Percentiles rank a stretch among this genome's conserved stretches.
These are phyloP conservation scores for Leptoteleia sp. DNA, from an alignment of 1,140 invertebrate species.

Conservation along the genomic window DNA sequence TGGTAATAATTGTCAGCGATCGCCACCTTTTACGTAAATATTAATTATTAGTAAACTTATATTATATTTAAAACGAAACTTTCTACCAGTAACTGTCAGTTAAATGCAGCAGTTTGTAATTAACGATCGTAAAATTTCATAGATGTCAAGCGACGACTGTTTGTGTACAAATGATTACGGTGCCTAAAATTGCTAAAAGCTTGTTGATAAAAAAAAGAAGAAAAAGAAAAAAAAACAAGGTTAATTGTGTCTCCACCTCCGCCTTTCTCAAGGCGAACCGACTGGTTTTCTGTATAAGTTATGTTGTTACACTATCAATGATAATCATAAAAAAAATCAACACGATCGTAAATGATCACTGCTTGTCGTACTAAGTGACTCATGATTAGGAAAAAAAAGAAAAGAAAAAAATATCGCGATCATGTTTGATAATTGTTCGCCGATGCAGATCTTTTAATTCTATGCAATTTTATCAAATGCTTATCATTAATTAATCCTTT, in stretches of 20 bases:
- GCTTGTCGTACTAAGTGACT: conserved; percentile 13
- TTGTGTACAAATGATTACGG: conserved; percentile 9
- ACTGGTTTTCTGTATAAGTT: conserved; percentile 45
- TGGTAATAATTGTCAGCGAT: neutral
- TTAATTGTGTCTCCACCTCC: conserved; percentile 43
- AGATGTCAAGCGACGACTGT: conserved; percentile 2
- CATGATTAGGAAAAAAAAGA: conserved; percentile 20
- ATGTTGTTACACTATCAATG: conserved; percentile 34
- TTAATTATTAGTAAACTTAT: conserved; percentile 1
- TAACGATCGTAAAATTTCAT: conserved; percentile 17
- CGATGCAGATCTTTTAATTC: too few relatives aligned
- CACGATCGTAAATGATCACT: conserved; percentile 18
- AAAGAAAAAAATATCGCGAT: conserved; percentile 1
- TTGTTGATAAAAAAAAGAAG: conserved; percentile 1
- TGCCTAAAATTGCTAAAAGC: conserved; percentile 39
- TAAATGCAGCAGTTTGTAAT: conserved; percentile 7
- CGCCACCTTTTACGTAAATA: conserved; percentile 1
- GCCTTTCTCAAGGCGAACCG: conserved; percentile 37
- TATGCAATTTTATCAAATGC: too few relatives aligned
- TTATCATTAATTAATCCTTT: too few relatives aligned
- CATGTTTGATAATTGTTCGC: conserved; percentile 7
- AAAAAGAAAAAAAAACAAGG: conserved; percentile 30
- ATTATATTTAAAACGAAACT: conserved; percentile 9
- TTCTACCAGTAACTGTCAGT: neutral
- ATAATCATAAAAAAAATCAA: conserved; percentile 26